phyloP scores from a whole-genome alignment of 2,113 vertebrate species.

The Microcebus jonahi region DNA sequence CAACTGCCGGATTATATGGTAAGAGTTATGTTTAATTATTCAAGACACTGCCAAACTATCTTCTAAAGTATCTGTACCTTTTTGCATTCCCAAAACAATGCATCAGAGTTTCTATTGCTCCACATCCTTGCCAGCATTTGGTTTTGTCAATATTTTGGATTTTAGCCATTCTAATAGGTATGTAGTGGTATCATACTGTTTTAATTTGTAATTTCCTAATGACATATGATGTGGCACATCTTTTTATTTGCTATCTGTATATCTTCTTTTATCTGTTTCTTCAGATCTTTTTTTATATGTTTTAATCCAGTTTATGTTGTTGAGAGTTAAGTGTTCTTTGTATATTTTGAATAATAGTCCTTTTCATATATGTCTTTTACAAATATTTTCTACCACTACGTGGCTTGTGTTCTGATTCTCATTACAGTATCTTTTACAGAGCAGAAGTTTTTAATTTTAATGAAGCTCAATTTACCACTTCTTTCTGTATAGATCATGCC shows the following conservation, averaged over 20 bases:
- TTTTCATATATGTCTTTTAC: conserved; percentile 5
- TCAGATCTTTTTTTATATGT: background rate
- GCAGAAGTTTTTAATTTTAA: conserved; percentile 43
- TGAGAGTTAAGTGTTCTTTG: background rate
- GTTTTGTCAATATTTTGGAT: background rate
- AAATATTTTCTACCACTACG: background rate
- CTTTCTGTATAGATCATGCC: background rate
- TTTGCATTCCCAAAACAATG: background rate
- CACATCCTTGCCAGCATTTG: background rate
- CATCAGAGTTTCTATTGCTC: background rate
- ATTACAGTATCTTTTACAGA: background rate
- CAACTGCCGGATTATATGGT: background rate
- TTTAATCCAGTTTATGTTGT: background rate
- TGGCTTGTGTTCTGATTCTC: conserved; percentile 9
- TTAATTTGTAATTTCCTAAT: background rate
- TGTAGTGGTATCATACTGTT: background rate
- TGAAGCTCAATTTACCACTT: background rate
- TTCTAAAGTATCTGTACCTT: background rate
- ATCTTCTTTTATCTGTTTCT: background rate
- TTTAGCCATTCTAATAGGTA: background rate
- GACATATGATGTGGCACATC: background rate
- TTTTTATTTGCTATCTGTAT: background rate
- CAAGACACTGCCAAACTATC: background rate
- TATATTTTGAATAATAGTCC: background rate
- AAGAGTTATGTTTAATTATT: background rate